Evolutionary conservation across 2,888 invertebrate genomes (phyloP).

Genomic region (Copidosoma aretas): DNA sequence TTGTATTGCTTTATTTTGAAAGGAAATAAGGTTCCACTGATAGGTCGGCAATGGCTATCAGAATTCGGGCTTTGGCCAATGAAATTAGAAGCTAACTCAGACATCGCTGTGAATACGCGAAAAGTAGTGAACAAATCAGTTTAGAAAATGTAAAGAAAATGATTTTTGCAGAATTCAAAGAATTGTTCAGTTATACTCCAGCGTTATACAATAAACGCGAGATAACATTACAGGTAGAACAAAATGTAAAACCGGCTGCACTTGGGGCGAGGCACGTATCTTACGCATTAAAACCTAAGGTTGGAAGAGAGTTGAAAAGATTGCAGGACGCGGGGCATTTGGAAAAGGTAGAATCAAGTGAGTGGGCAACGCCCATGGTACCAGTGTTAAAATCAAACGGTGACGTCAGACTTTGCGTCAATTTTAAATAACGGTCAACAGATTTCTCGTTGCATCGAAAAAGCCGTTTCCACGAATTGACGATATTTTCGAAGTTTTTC

Average conservation of each 20-base stretch:
- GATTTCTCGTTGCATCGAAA: too few relatives aligned
- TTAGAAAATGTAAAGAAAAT: conserved; percentile 14
- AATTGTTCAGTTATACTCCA: conserved; percentile 28
- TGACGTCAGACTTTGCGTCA: neutral
- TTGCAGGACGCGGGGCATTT: conserved; percentile 41
- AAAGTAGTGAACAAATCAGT: conserved; percentile 10
- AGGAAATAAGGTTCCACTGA: conserved; percentile 28
- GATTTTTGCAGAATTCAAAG: conserved; percentile 17
- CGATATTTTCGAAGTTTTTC: too few relatives aligned
- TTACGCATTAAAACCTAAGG: conserved; percentile 34
- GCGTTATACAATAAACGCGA: conserved; percentile 32
- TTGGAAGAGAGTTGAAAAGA: conserved; percentile 37
- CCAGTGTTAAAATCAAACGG: conserved; percentile 47
- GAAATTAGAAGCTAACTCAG: conserved; percentile 9
- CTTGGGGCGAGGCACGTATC: conserved; percentile 40
- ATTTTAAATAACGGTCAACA: too few relatives aligned
- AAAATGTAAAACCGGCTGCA: conserved; percentile 7
- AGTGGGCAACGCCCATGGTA: conserved; percentile 54
- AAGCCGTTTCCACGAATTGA: too few relatives aligned
- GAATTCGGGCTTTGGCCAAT: conserved; percentile 36
- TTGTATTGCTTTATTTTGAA: conserved; percentile 34
- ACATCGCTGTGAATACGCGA: conserved; percentile 4
- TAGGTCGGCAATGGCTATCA: conserved; percentile 24
- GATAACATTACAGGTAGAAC: conserved; percentile 38
- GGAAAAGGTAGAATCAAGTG: conserved; percentile 44